phyloP scores from a whole-genome alignment of 2,113 vertebrate genomes.

The Peromyscus polionotus region DNA sequence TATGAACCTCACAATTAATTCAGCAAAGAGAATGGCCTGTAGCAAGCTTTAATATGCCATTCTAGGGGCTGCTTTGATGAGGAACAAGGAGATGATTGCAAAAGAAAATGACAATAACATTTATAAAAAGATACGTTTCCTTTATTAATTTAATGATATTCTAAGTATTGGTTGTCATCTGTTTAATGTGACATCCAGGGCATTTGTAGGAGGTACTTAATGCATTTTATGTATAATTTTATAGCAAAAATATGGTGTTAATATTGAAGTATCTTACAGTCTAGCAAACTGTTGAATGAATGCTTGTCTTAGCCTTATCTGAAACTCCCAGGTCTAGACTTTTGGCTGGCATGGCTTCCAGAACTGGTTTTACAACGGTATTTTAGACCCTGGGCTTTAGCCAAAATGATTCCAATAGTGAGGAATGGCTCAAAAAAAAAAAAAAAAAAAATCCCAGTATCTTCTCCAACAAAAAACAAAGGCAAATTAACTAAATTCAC shows the following conservation, averaged over 20 bases:
- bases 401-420: constrained; percentile 29
- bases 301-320: constrained; percentile 70
- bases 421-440: constrained; percentile 33
- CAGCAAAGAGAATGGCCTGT: constrained; percentile 61
- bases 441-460: not conserved
- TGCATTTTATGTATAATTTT: constrained; percentile 76
- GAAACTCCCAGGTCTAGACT: constrained; percentile 67
- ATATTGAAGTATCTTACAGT: constrained; percentile 75
- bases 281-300: constrained; percentile 69
- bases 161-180: constrained; percentile 63
- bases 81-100: constrained; percentile 63
- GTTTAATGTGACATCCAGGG: constrained; percentile 57
- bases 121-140: constrained; percentile 53
- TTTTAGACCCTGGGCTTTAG: constrained; percentile 45
- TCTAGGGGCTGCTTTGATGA: constrained; percentile 69
- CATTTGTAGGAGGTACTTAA: constrained; percentile 70
- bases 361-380: constrained; percentile 50
- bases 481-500: not conserved
- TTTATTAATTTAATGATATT: constrained; percentile 54
- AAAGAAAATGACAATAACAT: constrained; percentile 65
- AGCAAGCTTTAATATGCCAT: constrained; percentile 60
- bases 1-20: constrained; percentile 71
- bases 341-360: constrained; percentile 60
- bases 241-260: constrained; percentile 77
- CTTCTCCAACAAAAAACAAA: constrained; percentile 5